Evolutionary conservation across 2,113 vertebrate genomes (phyloP), one percentile per base, ranked within the genome.

Genomic region (Eudyptes chrysolophus): DNA sequence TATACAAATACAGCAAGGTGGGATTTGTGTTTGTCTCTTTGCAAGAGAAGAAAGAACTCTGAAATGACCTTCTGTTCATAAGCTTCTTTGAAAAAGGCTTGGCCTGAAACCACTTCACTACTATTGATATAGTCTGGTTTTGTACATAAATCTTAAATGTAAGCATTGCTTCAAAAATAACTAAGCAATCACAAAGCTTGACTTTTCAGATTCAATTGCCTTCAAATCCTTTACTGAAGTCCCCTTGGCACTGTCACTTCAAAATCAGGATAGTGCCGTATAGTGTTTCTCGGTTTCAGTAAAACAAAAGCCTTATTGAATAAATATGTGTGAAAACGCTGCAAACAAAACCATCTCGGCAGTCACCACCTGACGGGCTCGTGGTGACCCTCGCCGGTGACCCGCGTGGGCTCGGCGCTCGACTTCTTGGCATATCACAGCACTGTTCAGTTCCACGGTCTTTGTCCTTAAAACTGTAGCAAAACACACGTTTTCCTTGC

Each of bases 301-400:
- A 96, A 98, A 98, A 98, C 98, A 98, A 98, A 98, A 98, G 94
- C 89, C 93, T 97, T 97, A 98, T 98, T 98, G 95, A 98, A 98
- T 97, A 98, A 98, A 98, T 97, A 98, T 60, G 98, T 98, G 98
- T 97, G 98, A 98, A 98, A 99, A 98, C 6, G 68, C 44, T 90
- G 93, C 97, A 98, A 92, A 98, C 97, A 98, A 98, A 98, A 97
- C 92, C 89, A 96, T 97, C 98, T 97, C 97, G 27, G 84, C 97
- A 97, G 97, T 97, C 97, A 87, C 94, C 96, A 98, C 97, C 97
- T 98, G 97, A 97, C 66, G 64, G 16, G 75, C 96, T 97, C 81
- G 26, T 42, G 92, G 84, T 96, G 95, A 95, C 89, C 94, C 91
- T 98, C 97, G 93, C 83, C 70, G 26, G 81, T 94, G 94, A 96